Conservation (phyloP, 1,140 invertebrate genomes). For the Microplitis mediator region DNA sequence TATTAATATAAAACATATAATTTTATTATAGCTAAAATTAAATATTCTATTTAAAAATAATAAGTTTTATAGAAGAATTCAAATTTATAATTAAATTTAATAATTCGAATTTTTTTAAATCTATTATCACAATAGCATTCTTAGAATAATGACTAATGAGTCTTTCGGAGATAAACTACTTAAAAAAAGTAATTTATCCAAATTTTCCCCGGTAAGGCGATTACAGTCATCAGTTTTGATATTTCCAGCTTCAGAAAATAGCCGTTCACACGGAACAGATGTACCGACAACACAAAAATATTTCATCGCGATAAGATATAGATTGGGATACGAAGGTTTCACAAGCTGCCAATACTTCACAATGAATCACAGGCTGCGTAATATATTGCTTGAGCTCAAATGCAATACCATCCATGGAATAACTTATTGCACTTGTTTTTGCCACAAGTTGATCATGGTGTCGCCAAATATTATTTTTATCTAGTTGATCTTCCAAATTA, state of each 20-base stretch:
- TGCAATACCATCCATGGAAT: not conserved
- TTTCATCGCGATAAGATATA: constrained; percentile 45
- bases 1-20: no score
- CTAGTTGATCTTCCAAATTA: not conserved
- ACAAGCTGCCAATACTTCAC: constrained; percentile 49
- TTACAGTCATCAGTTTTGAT: constrained; percentile 22
- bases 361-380: constrained; percentile 36
- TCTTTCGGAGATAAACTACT: no score
- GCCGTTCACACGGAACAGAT: constrained; percentile 50
- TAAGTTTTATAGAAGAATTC: no score
- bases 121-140: no score
- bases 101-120: no score
- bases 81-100: no score
- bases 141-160: no score
- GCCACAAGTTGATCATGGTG: not conserved
- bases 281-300: constrained; percentile 47
- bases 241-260: constrained; percentile 50
- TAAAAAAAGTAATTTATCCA: no score
- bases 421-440: not conserved
- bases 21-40: no score
- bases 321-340: constrained; percentile 44
- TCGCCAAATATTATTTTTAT: not conserved
- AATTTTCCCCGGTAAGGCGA: constrained; percentile 18
- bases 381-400: constrained; percentile 8
- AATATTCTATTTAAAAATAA: no score